Conservation (phyloP, 2,797 vertebrate genomes). For the Uromys caudimaculatus region DNA sequence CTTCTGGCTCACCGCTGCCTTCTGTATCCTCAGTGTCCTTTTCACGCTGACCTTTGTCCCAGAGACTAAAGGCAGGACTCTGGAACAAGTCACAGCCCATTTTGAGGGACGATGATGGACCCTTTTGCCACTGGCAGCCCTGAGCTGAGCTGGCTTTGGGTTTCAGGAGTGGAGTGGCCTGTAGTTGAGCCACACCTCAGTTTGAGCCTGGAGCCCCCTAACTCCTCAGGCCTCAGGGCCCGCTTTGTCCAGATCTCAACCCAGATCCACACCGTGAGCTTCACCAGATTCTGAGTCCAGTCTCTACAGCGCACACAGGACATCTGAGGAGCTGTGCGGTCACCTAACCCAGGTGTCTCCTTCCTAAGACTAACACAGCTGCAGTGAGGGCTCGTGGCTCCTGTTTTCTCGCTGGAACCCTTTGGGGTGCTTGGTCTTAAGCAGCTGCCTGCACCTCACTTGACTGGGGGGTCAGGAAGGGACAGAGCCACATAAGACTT, state of each 20-base stretch:
- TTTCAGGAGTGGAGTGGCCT: background rate
- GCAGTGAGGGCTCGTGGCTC: background rate
- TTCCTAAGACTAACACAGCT: rapidly evolving
- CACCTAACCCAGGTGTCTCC: background rate
- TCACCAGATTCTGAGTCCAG: background rate
- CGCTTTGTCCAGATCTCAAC: background rate
- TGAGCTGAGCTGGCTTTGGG: background rate
- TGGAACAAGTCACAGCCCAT: constrained; percentile 93
- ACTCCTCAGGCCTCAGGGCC: background rate
- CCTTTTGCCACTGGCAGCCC: background rate
- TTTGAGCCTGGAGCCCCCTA: background rate
- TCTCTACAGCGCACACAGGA: background rate
- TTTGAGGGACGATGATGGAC: constrained; percentile 85
- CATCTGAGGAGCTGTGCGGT: background rate
- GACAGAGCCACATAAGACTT: constrained; percentile 70
- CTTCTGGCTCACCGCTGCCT: constrained; percentile 93
- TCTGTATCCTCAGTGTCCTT: constrained; percentile 89
- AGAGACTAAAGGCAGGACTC: constrained; percentile 94
- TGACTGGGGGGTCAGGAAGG: constrained; percentile 18
- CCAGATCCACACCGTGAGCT: background rate
- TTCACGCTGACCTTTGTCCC: constrained; percentile 93
- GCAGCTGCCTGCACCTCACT: background rate
- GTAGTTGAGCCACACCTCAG: background rate
- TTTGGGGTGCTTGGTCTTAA: background rate
- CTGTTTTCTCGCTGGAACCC: background rate